Conservation (phyloP, 2,113 vertebrate species). For the Lanius ludovicianus region DNA sequence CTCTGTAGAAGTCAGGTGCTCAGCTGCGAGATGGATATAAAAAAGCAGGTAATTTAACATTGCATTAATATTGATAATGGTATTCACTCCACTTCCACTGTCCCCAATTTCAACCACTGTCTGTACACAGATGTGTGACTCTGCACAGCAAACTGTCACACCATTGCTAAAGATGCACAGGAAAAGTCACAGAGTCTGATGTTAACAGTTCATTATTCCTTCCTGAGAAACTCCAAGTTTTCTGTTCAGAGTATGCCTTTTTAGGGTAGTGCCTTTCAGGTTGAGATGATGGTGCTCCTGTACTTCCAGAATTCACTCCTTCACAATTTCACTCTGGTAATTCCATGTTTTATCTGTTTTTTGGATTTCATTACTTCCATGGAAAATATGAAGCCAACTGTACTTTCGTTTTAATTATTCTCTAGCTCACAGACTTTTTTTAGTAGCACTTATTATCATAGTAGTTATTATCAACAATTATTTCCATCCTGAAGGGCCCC, state of each 20-base stretch:
- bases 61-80: background rate
- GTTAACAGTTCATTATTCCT: background rate
- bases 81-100: background rate
- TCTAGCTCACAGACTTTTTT: background rate
- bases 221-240: background rate
- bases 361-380: background rate
- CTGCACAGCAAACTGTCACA: background rate
- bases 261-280: background rate
- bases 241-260: background rate
- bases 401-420: conserved; percentile 14
- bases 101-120: background rate
- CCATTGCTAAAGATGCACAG: background rate
- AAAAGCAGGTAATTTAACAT: background rate
- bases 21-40: background rate
- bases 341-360: background rate
- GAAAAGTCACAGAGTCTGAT: background rate
- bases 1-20: background rate
- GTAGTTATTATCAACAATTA: background rate
- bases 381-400: background rate
- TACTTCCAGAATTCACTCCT: background rate
- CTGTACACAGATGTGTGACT: background rate
- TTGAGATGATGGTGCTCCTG: background rate
- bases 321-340: background rate
- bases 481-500: background rate
- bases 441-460: background rate